Evolutionary conservation across 2,888 invertebrate genomes (phyloP).

Genomic region (Lottia scabra): DNA sequence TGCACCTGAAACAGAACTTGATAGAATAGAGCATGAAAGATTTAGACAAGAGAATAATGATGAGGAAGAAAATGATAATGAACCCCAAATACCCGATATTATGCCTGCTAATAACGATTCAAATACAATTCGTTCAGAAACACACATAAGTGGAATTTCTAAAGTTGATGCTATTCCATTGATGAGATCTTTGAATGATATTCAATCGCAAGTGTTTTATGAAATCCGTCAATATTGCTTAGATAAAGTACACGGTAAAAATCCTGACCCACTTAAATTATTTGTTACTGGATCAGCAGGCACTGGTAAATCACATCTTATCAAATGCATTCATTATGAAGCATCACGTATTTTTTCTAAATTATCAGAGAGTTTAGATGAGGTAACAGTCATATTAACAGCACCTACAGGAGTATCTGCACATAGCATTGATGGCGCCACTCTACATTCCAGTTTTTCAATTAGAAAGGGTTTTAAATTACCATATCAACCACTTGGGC

Average conservation of each 20-base stretch:
- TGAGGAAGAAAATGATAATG: too few relatives aligned
- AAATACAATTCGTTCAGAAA: neutral
- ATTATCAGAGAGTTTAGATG: slow-evolving; percentile 5
- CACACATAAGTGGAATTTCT: neutral
- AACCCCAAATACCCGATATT: too few relatives aligned
- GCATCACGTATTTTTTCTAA: slow-evolving; percentile 6
- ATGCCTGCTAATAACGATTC: neutral
- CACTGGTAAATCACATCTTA: slow-evolving; percentile 11
- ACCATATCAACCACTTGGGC: slow-evolving; percentile 14
- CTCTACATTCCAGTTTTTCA: neutral
- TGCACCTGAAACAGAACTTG: too few relatives aligned
- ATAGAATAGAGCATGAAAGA: too few relatives aligned
- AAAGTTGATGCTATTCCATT: neutral
- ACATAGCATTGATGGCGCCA: neutral
- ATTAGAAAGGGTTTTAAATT: neutral
- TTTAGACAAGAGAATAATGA: too few relatives aligned
- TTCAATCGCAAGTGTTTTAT: slow-evolving; percentile 22
- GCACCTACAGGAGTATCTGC: neutral
- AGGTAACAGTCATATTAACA: slow-evolving; percentile 5
- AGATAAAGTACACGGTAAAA: neutral
- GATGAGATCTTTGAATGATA: slow-evolving; percentile 12
- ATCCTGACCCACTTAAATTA: slow-evolving; percentile 9
- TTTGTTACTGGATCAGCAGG: slow-evolving; percentile 22
- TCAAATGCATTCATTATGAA: slow-evolving; percentile 22
- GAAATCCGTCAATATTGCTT: slow-evolving; percentile 17